Evolutionary conservation across 2,888 invertebrate genomes (phyloP).

Genomic region (Plagodis pulveraria): DNA sequence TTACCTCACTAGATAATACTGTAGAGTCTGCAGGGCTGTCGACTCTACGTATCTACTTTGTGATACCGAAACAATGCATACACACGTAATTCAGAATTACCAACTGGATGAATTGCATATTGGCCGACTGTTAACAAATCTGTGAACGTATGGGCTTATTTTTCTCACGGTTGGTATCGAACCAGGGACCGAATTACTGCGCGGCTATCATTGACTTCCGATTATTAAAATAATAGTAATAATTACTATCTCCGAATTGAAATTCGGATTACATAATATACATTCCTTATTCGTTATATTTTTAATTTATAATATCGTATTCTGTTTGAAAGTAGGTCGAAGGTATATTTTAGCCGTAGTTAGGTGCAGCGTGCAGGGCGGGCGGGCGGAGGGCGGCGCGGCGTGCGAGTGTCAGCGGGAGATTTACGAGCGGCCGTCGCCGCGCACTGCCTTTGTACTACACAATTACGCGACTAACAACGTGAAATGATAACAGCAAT

Average conservation of each 20-base stretch:
- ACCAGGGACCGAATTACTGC: no score
- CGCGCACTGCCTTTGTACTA: neutral
- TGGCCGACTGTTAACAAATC: no score
- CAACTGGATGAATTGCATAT: no score
- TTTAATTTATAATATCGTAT: no score
- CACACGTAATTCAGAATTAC: no score
- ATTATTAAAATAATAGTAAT: no score
- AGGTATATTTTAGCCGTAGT: neutral
- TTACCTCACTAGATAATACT: neutral
- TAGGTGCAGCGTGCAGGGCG: conserved; percentile 4
- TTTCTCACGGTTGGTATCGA: no score
- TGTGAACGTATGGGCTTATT: no score
- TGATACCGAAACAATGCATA: neutral
- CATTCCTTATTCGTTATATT: no score
- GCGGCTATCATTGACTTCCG: no score
- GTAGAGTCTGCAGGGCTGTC: neutral
- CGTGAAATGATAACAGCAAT: neutral
- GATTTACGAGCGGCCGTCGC: neutral
- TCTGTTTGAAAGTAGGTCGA: conserved; percentile 3
- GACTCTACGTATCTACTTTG: neutral
- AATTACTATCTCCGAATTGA: no score
- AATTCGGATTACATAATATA: no score
- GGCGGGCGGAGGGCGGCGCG: neutral
- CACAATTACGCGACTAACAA: neutral
- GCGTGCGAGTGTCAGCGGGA: conserved; percentile 3